Conservation (phyloP, 2,888 invertebrate genomes). For the Cheilosia urbana region DNA sequence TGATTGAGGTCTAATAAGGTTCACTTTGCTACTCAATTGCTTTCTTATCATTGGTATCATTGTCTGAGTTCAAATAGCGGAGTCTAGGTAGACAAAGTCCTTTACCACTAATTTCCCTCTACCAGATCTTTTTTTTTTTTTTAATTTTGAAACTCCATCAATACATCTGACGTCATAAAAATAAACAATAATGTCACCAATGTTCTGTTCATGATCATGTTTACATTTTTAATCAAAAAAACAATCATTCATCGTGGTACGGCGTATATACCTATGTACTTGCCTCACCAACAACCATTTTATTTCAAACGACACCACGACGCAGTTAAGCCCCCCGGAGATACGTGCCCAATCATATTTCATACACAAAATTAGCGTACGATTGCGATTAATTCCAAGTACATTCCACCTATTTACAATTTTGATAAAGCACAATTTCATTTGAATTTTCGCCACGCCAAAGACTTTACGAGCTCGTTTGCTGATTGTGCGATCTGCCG, state of each 20-base stretch:
- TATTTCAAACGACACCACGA: background rate
- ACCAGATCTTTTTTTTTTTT: no score
- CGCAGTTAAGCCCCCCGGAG: constrained; percentile 10
- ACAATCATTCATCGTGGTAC: background rate
- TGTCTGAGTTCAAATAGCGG: no score
- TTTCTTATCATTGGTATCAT: no score
- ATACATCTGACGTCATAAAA: no score
- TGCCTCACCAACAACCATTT: constrained; percentile 3
- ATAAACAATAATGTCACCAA: no score
- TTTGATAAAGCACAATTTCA: constrained; percentile 22
- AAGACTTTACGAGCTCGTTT: constrained; percentile 6
- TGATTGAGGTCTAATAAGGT: no score
- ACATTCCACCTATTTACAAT: constrained; percentile 33
- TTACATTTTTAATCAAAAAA: constrained; percentile 1
- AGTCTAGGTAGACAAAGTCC: no score
- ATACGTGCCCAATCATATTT: constrained; percentile 31
- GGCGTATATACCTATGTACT: background rate
- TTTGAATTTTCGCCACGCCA: constrained; percentile 23
- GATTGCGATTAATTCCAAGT: constrained; percentile 34
- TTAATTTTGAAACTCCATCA: no score
- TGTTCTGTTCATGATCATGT: constrained; percentile 1
- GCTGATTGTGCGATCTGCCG: constrained; percentile 25
- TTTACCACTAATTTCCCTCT: no score
- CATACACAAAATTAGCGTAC: constrained; percentile 1
- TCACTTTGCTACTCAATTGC: no score